A percentile compares a stretch with the other conserved stretches of the same genome.
Conservation (phyloP, 2,797 vertebrate species). For the Darevskia mixta region DNA sequence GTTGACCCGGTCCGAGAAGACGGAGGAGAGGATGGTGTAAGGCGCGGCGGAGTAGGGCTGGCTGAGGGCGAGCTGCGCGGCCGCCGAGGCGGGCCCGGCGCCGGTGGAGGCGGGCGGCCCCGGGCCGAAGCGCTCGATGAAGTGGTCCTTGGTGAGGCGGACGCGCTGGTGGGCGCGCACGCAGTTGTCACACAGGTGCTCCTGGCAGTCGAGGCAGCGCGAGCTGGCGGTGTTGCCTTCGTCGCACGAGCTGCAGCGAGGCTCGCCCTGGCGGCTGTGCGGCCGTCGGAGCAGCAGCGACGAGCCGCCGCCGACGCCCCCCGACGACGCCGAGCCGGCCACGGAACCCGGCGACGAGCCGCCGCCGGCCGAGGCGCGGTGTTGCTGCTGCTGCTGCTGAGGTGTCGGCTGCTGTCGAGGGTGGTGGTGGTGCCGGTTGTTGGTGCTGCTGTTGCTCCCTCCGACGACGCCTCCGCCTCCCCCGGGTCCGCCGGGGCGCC, state of each 20-base stretch:
- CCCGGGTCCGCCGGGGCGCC: constrained; percentile 72
- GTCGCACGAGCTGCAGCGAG: constrained; percentile 91
- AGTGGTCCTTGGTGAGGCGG: constrained; percentile 94
- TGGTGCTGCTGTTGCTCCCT: constrained; percentile 61
- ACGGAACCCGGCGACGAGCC: constrained; percentile 60
- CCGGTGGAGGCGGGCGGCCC: constrained; percentile 65
- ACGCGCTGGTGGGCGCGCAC: constrained; percentile 93
- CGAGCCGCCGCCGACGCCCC: constrained; percentile 53
- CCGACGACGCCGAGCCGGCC: constrained; percentile 64
- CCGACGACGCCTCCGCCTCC: constrained; percentile 45
- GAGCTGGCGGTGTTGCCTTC: constrained; percentile 91
- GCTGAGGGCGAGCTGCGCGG: constrained; percentile 56
- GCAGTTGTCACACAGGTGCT: constrained; percentile 94
- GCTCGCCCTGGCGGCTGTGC: constrained; percentile 82
- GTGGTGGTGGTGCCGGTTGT: constrained; percentile 70
- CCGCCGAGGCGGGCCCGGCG: constrained; percentile 63
- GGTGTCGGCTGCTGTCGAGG: background rate
- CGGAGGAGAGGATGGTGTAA: constrained; percentile 87
- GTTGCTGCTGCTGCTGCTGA: constrained; percentile 34
- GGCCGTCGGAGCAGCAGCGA: constrained; percentile 75
- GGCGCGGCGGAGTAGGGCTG: constrained; percentile 82
- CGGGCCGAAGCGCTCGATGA: constrained; percentile 88
- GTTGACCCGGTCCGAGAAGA: constrained; percentile 89
- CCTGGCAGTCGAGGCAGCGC: constrained; percentile 94
- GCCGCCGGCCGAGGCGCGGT: constrained; percentile 48